Percentiles rank a stretch among this genome's conserved stretches.
Evolutionary conservation across 2,797 vertebrate species (phyloP).

Genomic region (Lacerta bilineata): DNA sequence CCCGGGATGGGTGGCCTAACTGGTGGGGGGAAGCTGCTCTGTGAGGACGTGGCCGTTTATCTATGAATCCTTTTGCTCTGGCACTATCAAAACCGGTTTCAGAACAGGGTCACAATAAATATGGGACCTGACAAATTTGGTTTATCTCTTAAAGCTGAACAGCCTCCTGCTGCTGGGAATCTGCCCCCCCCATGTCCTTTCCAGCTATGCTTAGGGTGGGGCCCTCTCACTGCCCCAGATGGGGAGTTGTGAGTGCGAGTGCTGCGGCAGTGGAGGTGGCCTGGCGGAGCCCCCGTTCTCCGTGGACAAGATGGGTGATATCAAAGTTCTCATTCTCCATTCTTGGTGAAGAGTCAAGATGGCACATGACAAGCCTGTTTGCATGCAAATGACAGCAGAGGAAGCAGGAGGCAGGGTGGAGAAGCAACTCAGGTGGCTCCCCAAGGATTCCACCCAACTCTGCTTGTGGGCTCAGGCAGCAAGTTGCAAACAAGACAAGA

Average conservation of each 20-base stretch:
- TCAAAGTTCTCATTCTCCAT: not conserved
- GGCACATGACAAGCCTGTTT: not conserved
- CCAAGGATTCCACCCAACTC: not conserved
- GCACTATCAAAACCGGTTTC: not conserved
- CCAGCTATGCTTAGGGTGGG: not conserved
- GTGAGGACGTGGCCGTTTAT: not conserved
- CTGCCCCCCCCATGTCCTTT: not conserved
- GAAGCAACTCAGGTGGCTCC: not conserved
- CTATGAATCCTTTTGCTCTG: not conserved
- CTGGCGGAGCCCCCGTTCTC: not conserved
- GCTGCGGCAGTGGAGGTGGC: not conserved
- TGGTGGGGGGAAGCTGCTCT: not conserved
- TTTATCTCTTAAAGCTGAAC: not conserved
- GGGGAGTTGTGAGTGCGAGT: no score
- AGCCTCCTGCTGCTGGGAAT: no score
- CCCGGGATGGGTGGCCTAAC: no score
- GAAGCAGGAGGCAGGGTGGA: conserved; percentile 16
- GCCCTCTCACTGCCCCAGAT: no score
- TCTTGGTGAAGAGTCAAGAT: conserved; percentile 9
- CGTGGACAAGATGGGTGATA: conserved; percentile 24
- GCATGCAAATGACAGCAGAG: not conserved
- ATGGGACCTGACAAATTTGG: not conserved
- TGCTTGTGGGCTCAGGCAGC: not conserved
- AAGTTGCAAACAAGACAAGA: accelerated
- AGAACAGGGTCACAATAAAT: no score